Base-by-base conservation (phyloP, 2,888 invertebrate species). In the Cryptocephalus moraei region DNA sequence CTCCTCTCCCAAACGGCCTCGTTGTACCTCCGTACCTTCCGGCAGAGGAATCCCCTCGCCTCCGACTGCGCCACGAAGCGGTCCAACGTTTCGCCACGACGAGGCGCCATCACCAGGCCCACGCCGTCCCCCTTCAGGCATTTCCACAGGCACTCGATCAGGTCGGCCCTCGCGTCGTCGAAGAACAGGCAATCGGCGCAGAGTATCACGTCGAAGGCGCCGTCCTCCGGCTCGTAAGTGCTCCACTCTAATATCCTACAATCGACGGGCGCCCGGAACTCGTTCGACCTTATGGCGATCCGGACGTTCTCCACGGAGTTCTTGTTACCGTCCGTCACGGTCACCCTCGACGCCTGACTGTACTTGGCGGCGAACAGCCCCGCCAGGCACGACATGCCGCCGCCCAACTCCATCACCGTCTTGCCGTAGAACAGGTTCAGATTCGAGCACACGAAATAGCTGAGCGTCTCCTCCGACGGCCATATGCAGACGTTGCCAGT, bases 301-400 rank as follows among this genome's bases (percentile, higher is more conserved):
- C 75, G 70, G 3, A 86, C 82, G 69, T 87, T 89, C 63, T 82
- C 79, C 40, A 88, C 79, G 48, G 86, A 84, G 39, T 79, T 75
- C 58, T 77, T 77, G 70, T 90, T 89, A 33, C 90, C 90, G 65
- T 90, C 90, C 10, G 88, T 86, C 33, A 89, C 72, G 52, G 81
- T 76, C 4, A 89, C 81, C 22, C 74, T 71, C 54, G 73, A 73
- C 0, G 85, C 78, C 43, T 74, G 71, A 47, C 81, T 79, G 59
- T 81, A 82, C 61, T 84, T 82, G 47, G 84, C 82, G 43, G 79
- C 74, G 62, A 86, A 77, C 10, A 90, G 69, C 1, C 88, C 89
- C 8, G 87, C 86, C 32, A 90, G 71, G 57, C 87, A 87, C 13
- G 88, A 86, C 84, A 90, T 89, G 3, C 90, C 90, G 12, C 89